Conservation (phyloP, 2,888 invertebrate genomes). For the Mechanitis messenoides region DNA sequence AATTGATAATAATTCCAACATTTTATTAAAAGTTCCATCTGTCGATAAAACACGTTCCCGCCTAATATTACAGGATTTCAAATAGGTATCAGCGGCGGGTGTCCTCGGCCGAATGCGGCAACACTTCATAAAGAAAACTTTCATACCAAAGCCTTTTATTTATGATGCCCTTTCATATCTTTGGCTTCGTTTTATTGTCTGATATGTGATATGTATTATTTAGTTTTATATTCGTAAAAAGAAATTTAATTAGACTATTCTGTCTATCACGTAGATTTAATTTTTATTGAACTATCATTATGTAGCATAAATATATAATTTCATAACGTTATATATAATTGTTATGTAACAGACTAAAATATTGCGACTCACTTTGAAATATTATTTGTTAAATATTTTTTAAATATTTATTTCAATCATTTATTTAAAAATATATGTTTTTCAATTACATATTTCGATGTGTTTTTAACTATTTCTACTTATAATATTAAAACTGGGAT, state of each 20-base stretch:
- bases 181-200: constrained; percentile 62
- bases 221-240: constrained; percentile 35
- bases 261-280: too few relatives aligned
- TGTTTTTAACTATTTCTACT: too few relatives aligned
- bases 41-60: constrained; percentile 47
- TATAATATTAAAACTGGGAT: too few relatives aligned
- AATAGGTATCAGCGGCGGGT: constrained; percentile 68
- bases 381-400: too few relatives aligned
- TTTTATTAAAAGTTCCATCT: constrained; percentile 20
- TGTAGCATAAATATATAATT: too few relatives aligned
- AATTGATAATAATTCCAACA: background rate
- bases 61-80: constrained; percentile 71
- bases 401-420: too few relatives aligned
- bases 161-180: constrained; percentile 68
- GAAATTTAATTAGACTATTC: background rate
- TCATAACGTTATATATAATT: too few relatives aligned
- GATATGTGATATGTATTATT: constrained; percentile 50
- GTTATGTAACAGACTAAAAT: too few relatives aligned
- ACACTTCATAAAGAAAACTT: constrained; percentile 76
- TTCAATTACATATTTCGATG: too few relatives aligned
- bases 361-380: too few relatives aligned
- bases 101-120: constrained; percentile 51
- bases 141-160: constrained; percentile 73
- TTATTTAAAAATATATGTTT: too few relatives aligned
- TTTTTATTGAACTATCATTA: too few relatives aligned